Base-by-base conservation (phyloP, 2,113 vertebrate genomes). In the Elephantulus edwardii region DNA sequence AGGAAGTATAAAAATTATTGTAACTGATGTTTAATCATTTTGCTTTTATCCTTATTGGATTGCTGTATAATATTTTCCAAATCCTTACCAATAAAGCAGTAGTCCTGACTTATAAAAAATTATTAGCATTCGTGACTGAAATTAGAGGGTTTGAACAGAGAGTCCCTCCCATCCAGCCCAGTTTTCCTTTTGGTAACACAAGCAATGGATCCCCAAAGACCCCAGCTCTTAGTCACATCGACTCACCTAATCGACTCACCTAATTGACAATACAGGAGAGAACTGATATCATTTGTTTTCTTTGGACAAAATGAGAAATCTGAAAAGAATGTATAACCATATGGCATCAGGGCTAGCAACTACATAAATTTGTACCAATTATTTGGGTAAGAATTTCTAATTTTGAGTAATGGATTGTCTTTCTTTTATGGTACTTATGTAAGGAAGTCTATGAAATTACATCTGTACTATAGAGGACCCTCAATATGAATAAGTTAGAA, bases 231-330 rank as follows among this genome's bases (percentile, higher is more conserved):
- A 92, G 56, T 90, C 74, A 91, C 35, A 77, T 96, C 86, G 96
- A 83, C 60, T 96, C 58, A 94, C 91, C 64, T 95, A 96, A 93
- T 84, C 93, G 93, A 93, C n/a, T n/a, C n/a, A 94, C 91, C 64
- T 95, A 96, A 93, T 84, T 94, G 93, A 93, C n/a, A 35, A 60
- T 14, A 0, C 88, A 86, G 78, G 1, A 30, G 88, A 90, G 93
- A 8, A 0, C 33, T 83, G 75, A 64, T 93, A 50, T 93, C 94
- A 89, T 93, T 96, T 94, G 83, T 82, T 96, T 93, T 89, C 89
- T 94, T 96, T 97, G 95, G 82, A 75, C 89, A 92, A 78, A 79
- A 89, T 79, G 72, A 94, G 83, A 92, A 95, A 95, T 90, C 93
- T 90, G 68, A 66, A 85, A 96, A 96, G 91, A 85, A 80, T 95